A percentile compares a stretch with the other conserved stretches of the same genome.
Conservation (phyloP, 2,888 invertebrate genomes). For the Ectobius pallidus region DNA sequence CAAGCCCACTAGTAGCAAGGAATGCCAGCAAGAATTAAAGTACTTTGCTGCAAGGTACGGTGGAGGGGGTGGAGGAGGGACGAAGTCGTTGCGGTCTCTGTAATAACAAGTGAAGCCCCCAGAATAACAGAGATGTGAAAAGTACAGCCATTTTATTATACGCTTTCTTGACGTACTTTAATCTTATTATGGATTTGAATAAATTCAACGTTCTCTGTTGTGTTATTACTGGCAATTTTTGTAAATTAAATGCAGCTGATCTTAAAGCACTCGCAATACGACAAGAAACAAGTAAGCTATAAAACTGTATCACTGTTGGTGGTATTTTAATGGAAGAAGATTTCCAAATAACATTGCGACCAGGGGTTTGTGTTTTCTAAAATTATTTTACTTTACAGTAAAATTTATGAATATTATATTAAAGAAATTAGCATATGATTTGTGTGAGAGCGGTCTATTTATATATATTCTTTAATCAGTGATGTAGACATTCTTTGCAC, state of each 20-base stretch:
- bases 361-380: too few species aligned
- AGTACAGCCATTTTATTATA: background rate
- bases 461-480: too few species aligned
- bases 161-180: background rate
- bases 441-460: too few species aligned
- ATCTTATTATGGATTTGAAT: background rate
- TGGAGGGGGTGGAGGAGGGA: background rate
- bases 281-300: too few species aligned
- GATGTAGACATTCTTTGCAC: too few species aligned
- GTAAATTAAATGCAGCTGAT: background rate
- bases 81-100: conserved; percentile 3
- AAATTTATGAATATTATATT: too few species aligned
- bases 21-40: conserved; percentile 19
- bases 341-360: too few species aligned
- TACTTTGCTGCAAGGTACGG: background rate
- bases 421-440: too few species aligned
- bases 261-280: too few species aligned
- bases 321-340: too few species aligned
- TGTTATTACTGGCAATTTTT: background rate
- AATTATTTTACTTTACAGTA: too few species aligned
- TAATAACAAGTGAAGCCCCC: background rate
- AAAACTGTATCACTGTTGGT: too few species aligned
- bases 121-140: conserved; percentile 13
- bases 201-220: background rate
- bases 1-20: background rate